phyloP scores from a whole-genome alignment of 2,113 vertebrate genomes.

The Hystrix brachyura region DNA sequence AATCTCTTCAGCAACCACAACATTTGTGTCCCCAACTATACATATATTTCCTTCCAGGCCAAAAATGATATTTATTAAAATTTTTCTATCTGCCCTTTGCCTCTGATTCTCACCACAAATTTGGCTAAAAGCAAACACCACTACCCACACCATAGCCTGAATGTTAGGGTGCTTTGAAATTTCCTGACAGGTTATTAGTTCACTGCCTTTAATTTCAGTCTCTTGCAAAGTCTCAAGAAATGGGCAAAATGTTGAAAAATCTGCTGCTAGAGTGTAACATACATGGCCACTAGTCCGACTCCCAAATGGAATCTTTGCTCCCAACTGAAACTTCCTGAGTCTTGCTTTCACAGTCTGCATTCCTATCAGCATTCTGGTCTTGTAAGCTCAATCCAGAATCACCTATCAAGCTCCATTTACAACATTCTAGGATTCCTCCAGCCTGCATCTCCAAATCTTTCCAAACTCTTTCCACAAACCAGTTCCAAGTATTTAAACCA shows the following conservation, averaged over 20 bases:
- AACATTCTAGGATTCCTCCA: not conserved
- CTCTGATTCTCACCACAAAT: not conserved
- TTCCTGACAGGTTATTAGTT: not conserved
- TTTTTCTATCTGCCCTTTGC: not conserved
- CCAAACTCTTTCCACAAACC: not conserved
- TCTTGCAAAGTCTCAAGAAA: not conserved
- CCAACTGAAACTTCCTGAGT: not conserved
- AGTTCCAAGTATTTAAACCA: not conserved
- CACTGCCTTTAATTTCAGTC: not conserved
- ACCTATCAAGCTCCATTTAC: not conserved
- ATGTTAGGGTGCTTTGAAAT: not conserved
- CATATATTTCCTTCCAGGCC: not conserved
- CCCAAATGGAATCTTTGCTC: not conserved
- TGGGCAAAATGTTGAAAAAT: not conserved
- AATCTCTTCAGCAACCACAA: not conserved
- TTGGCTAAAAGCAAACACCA: not conserved
- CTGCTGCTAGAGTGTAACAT: not conserved
- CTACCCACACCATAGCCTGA: not conserved
- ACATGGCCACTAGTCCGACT: not conserved
- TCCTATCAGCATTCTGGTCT: not conserved
- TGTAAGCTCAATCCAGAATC: not conserved
- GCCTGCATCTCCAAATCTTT: not conserved
- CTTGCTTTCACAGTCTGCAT: not conserved
- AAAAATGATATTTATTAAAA: not conserved
- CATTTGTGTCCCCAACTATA: not conserved